Percentiles rank a stretch among this genome's conserved stretches.
Evolutionary conservation across 2,113 vertebrate genomes (phyloP).

Genomic region (Brachionichthys hirsutus): DNA sequence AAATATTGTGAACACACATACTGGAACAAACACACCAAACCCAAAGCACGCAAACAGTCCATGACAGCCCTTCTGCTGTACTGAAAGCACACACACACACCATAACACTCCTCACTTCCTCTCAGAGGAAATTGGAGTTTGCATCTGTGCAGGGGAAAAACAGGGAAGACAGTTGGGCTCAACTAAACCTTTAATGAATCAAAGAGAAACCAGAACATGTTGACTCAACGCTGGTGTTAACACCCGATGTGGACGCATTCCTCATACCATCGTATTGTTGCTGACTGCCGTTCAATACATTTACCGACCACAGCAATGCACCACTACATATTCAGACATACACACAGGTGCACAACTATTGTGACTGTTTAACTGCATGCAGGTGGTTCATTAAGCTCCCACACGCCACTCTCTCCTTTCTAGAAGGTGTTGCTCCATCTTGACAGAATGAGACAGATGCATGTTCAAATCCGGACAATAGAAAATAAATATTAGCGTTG

Average conservation of each 20-base stretch:
- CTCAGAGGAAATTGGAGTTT: conserved; percentile 38
- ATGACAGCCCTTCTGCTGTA: conserved; percentile 21
- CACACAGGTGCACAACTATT: neutral
- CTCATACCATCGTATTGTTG: neutral
- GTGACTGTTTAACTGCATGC: conserved; percentile 1
- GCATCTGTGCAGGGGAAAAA: conserved; percentile 24
- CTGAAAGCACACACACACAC: conserved; percentile 22
- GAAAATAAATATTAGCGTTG: neutral
- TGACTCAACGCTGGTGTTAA: too few species aligned
- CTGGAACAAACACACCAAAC: conserved; percentile 27
- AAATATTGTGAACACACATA: conserved; percentile 30
- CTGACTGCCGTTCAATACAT: conserved; percentile 1
- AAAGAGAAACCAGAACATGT: conserved; percentile 29
- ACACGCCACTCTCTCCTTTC: conserved; percentile 1
- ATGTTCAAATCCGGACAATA: neutral
- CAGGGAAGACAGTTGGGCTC: conserved; percentile 12
- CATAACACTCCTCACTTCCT: conserved; percentile 24
- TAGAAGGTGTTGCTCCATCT: conserved; percentile 30
- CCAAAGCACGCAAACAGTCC: conserved; percentile 18
- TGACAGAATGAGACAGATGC: conserved; percentile 14
- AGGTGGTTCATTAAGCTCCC: conserved; percentile 3
- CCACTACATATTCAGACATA: conserved; percentile 5
- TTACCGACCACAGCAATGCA: neutral
- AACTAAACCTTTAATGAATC: conserved; percentile 28
- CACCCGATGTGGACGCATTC: too few species aligned